phyloP scores from a whole-genome alignment of 2,113 vertebrate genomes.

The Percopsis transmontana region DNA sequence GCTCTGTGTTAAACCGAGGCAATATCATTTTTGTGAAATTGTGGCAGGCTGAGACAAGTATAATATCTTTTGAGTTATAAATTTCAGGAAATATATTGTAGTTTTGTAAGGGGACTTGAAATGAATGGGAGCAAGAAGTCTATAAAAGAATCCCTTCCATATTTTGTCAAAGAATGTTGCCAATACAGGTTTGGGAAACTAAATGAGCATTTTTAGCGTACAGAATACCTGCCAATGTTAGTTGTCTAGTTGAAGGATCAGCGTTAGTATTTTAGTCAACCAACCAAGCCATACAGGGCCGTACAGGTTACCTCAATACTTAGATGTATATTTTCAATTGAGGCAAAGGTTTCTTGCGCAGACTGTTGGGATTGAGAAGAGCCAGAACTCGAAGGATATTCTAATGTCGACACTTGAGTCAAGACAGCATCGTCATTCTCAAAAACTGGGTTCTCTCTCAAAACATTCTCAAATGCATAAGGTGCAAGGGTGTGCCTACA shows the following conservation, averaged over 20 bases:
- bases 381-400: slow-evolving; percentile 73
- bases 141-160: no score
- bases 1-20: slow-evolving; percentile 14
- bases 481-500: slow-evolving; percentile 77
- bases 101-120: no score
- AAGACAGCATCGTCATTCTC: slow-evolving; percentile 78
- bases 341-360: slow-evolving; percentile 71
- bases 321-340: slow-evolving; percentile 75
- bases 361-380: slow-evolving; percentile 70
- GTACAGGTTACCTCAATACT: slow-evolving; percentile 77
- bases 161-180: no score
- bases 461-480: slow-evolving; percentile 75
- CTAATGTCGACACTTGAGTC: slow-evolving; percentile 72
- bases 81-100: no score
- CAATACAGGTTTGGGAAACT: no score
- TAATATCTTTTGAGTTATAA: no score
- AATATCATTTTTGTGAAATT: no score
- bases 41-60: no score
- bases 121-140: no score
- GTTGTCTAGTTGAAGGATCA: slow-evolving; percentile 3
- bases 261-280: slow-evolving; percentile 53
- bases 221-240: not conserved
- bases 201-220: no score
- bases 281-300: slow-evolving; percentile 27
- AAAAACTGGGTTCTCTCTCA: slow-evolving; percentile 83